Conservation (phyloP, 2,113 vertebrate species). For the Phyllostomus discolor region DNA sequence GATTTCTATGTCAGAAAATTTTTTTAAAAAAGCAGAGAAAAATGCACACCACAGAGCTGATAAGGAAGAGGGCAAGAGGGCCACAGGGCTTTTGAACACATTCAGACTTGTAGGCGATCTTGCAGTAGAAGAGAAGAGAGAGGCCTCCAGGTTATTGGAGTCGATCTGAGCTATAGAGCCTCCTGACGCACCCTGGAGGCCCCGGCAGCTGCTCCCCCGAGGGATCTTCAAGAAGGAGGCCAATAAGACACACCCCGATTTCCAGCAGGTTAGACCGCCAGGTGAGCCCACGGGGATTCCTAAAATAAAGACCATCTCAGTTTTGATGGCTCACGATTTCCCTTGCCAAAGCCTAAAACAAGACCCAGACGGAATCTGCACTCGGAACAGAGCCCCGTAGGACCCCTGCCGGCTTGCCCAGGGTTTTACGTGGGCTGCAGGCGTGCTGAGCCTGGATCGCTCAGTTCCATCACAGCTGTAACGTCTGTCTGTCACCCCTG, state of each 20-base stretch:
- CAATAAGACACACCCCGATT: background rate
- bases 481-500: background rate
- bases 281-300: background rate
- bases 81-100: background rate
- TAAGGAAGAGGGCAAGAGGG: background rate
- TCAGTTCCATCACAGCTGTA: background rate
- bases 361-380: background rate
- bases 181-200: background rate
- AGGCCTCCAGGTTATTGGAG: background rate
- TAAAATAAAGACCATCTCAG: background rate
- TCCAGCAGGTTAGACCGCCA: background rate
- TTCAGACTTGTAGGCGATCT: background rate
- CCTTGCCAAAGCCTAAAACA: background rate
- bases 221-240: background rate
- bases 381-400: background rate
- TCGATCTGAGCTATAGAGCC: background rate
- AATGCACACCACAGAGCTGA: background rate
- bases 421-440: background rate
- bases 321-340: background rate
- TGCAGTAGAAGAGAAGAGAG: background rate
- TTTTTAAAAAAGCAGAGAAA: background rate
- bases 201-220: background rate
- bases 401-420: background rate
- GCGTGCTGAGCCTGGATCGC: background rate
- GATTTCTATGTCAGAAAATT: background rate